Base-by-base conservation (phyloP, 2,113 vertebrate species). In the Pterocles gutturalis region DNA sequence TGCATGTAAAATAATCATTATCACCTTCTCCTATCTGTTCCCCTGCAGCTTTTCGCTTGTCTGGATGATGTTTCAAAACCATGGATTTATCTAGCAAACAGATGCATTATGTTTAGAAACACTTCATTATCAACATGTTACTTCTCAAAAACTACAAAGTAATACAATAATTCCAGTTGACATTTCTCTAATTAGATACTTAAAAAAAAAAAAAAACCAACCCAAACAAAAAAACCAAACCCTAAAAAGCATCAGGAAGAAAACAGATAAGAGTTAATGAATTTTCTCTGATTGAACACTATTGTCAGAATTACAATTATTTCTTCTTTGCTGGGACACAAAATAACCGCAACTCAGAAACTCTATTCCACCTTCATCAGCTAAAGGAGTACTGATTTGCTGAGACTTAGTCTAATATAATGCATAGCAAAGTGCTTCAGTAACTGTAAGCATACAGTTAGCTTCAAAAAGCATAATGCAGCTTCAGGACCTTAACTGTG, bases 1-100 rank as follows among this genome's bases (percentile, higher is more conserved):
- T 99, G 90, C 99, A 99, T 17, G 99, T 99, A 70, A 99, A 99
- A 96, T 99, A 99, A 97, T 99, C 99, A 49, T 99, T 99, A 97
- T 99, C 99, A 60, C 99, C 99, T 97, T 99, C 99, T 78, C 98
- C 98, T 77, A 99, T 99, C 98, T 99, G 99, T 84, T 99, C 99
- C 69, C 99, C 99, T 13, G 99, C 99, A 88, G 99, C 99, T 99
- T 99, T 99, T 97, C 99, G 98, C 96, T 99, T 99, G 97, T 99
- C 99, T 8, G 99, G 99, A 64, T 99, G 99, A 97, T 99, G 99
- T 97, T 99, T 99, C 98, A 99, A 97, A 96, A 99, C 99, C 97
- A 99, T 99, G 14, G 98, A 98, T 98, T 99, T 99, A 97, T 99
- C 99, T 99, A 98, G 34, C 34, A 87, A 84, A 93, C 26, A 38